Conservation (phyloP, 2,797 vertebrate genomes). For the Mastacembelus armatus region DNA sequence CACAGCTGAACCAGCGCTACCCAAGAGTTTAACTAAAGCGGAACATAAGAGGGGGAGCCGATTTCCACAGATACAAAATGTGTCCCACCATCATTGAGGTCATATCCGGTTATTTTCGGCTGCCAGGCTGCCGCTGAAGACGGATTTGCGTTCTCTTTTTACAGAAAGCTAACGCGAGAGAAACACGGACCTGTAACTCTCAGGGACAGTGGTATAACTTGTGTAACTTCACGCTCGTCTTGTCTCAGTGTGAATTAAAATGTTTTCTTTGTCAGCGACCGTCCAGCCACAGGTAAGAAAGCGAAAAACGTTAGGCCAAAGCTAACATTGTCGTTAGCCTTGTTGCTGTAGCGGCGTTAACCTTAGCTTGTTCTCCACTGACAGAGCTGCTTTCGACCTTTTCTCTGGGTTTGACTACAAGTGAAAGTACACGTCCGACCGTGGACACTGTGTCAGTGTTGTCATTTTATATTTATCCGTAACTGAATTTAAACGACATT, state of each 20-base stretch:
- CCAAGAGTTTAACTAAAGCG: too few species aligned
- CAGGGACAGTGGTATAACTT: background rate
- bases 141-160: too few species aligned
- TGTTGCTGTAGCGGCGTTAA: slow-evolving; percentile 39
- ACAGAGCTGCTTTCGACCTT: background rate
- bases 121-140: background rate
- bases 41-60: too few species aligned
- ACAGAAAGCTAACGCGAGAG: slow-evolving; percentile 24
- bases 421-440: background rate
- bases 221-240: background rate
- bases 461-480: background rate
- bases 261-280: slow-evolving; percentile 91
- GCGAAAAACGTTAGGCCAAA: background rate
- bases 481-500: background rate
- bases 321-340: slow-evolving; percentile 51
- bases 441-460: too few species aligned
- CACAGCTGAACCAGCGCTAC: too few species aligned
- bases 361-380: background rate
- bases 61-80: background rate
- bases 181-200: slow-evolving; percentile 9
- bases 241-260: slow-evolving; percentile 49
- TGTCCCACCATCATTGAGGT: background rate
- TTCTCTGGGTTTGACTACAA: background rate
- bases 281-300: slow-evolving; percentile 93
- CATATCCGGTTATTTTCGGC: slow-evolving; percentile 45